These are phyloP conservation scores for Thymallus thymallus DNA, from an alignment of 2,113 vertebrate genomes.

Conservation along the genomic window DNA sequence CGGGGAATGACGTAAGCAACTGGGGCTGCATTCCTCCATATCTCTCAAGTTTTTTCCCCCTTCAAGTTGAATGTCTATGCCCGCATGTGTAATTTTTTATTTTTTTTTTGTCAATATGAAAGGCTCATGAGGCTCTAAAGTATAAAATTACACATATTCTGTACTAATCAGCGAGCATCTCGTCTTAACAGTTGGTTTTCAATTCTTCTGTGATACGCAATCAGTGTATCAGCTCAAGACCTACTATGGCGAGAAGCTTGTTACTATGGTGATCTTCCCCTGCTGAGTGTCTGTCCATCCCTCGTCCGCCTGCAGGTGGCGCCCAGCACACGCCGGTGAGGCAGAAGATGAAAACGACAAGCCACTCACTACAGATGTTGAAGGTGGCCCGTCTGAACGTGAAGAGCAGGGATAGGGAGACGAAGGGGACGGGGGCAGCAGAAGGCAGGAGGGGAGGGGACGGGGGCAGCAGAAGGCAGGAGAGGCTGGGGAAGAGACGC, in stretches of 20 bases:
- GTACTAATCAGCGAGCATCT: too few relatives aligned
- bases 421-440: too few relatives aligned
- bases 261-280: not conserved
- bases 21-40: not conserved
- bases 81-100: too few relatives aligned
- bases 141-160: not conserved
- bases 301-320: constrained; percentile 69
- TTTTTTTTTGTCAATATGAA: not conserved
- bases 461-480: too few relatives aligned
- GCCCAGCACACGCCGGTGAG: constrained; percentile 89
- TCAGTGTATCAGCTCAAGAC: too few relatives aligned
- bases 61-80: not conserved
- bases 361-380: constrained; percentile 94
- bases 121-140: not conserved
- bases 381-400: constrained; percentile 90
- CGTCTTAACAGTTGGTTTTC: too few relatives aligned
- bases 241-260: too few relatives aligned
- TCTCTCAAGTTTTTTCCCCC: too few relatives aligned
- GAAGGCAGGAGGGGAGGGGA: too few relatives aligned
- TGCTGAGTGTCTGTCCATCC: not conserved
- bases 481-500: too few relatives aligned
- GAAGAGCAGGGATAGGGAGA: constrained; percentile 74
- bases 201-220: too few relatives aligned
- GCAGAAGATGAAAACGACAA: constrained; percentile 96
- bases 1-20: constrained; percentile 73